These are phyloP conservation scores for Scolopax bukidnonensis DNA, from an alignment of 2,797 vertebrate species.

Conservation along the genomic window DNA sequence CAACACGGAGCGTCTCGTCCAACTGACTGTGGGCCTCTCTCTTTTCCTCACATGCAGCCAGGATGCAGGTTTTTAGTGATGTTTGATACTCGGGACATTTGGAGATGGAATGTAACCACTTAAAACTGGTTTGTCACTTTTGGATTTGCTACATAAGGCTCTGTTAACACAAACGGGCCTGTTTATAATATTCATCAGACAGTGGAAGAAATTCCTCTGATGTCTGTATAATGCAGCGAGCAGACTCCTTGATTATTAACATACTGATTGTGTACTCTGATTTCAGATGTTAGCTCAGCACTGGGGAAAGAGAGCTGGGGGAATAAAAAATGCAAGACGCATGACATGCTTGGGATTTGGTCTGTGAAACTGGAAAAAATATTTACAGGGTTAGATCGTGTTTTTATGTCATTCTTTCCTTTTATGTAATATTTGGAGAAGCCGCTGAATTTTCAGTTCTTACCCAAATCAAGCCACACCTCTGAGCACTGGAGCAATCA, in stretches of 20 bases:
- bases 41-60: neutral
- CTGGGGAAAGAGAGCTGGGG: conserved; percentile 12
- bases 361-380: conserved; percentile 62
- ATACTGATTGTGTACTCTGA: conserved; percentile 62
- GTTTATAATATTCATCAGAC: conserved; percentile 43
- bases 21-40: neutral
- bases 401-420: conserved; percentile 58
- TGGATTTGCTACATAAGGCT: conserved; percentile 55
- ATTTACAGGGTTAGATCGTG: neutral
- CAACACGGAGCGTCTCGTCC: neutral
- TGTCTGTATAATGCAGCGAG: conserved; percentile 30
- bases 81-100: neutral
- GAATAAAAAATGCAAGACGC: conserved; percentile 32
- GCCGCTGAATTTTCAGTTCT: conserved; percentile 20
- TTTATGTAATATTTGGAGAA: conserved; percentile 61
- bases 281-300: conserved; percentile 58
- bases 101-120: conserved; percentile 44
- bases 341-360: conserved; percentile 55
- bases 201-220: conserved; percentile 64
- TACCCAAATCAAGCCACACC: conserved; percentile 48
- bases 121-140: conserved; percentile 62
- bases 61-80: neutral
- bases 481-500: neutral
- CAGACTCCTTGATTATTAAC: conserved; percentile 68
- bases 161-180: neutral